These are phyloP conservation scores for Australoheros facetus DNA, from an alignment of 2,797 vertebrate species.

Conservation along the genomic window DNA sequence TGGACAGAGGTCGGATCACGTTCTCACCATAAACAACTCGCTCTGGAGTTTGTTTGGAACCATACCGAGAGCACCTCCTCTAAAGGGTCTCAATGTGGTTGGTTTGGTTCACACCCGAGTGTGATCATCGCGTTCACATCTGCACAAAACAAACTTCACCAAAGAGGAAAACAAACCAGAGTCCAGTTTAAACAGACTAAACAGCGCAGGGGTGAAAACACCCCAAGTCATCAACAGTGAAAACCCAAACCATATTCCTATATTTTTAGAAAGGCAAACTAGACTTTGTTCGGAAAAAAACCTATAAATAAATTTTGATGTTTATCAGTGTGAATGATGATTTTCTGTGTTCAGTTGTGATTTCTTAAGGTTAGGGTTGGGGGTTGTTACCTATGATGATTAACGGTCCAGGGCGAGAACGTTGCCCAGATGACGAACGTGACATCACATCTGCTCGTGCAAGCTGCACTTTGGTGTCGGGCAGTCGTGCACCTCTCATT, in stretches of 20 bases:
- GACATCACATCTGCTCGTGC: not conserved
- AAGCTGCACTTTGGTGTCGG: not conserved
- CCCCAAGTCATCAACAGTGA: not conserved
- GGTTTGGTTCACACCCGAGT: not conserved
- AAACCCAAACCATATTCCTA: not conserved
- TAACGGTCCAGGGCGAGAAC: no score
- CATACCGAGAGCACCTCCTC: no score
- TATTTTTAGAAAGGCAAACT: no score
- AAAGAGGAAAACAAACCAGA: not conserved
- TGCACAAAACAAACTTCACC: not conserved
- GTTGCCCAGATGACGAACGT: no score
- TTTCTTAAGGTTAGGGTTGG: no score
- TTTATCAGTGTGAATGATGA: not conserved
- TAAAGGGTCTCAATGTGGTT: not conserved
- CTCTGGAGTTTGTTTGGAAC: not conserved
- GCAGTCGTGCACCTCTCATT: no score
- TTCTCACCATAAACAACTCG: not conserved
- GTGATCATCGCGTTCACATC: not conserved
- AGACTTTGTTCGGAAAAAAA: no score
- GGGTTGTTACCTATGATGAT: no score
- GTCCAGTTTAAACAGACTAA: not conserved
- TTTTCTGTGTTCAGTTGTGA: not conserved
- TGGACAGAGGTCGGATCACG: not conserved
- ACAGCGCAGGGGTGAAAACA: not conserved
- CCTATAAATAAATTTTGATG: not conserved